Conservation (phyloP, 2,888 invertebrate species). For the Nephrotoma guestfalica region DNA sequence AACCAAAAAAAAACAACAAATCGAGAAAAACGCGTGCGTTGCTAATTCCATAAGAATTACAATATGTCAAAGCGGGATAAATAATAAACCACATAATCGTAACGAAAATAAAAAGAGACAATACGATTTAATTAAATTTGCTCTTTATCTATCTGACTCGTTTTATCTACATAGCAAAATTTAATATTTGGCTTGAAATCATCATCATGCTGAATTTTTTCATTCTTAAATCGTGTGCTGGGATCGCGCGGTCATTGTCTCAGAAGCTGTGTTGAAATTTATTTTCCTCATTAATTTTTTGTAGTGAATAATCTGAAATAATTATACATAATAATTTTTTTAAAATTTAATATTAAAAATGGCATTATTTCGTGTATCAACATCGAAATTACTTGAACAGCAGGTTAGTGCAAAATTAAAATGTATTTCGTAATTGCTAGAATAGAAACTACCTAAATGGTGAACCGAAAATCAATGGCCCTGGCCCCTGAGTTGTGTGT, state of each 20-base stretch:
- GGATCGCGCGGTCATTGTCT: not conserved
- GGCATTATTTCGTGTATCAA: not conserved
- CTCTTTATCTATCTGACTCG: not conserved
- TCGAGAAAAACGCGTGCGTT: not conserved
- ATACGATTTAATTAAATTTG: not conserved
- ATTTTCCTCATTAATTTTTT: not conserved
- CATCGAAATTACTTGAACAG: not conserved
- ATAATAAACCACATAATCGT: not conserved
- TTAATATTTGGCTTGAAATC: not conserved
- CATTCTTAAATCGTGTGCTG: not conserved
- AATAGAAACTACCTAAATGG: not conserved
- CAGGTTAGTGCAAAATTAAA: constrained; percentile 4
- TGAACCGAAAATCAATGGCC: not conserved
- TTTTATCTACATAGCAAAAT: not conserved
- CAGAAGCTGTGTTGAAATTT: not conserved
- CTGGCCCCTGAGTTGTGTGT: not conserved
- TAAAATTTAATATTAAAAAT: not conserved
- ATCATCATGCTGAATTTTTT: not conserved
- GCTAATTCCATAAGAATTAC: not conserved
- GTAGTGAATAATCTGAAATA: not conserved
- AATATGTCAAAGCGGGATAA: not conserved
- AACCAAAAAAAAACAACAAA: not conserved
- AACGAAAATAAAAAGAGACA: not conserved
- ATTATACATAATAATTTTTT: not conserved
- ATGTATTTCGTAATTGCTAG: not conserved